Percentiles rank a stretch among this genome's conserved stretches.
Conservation (phyloP, 2,888 invertebrate genomes). For the Hydropsyche betteni region DNA sequence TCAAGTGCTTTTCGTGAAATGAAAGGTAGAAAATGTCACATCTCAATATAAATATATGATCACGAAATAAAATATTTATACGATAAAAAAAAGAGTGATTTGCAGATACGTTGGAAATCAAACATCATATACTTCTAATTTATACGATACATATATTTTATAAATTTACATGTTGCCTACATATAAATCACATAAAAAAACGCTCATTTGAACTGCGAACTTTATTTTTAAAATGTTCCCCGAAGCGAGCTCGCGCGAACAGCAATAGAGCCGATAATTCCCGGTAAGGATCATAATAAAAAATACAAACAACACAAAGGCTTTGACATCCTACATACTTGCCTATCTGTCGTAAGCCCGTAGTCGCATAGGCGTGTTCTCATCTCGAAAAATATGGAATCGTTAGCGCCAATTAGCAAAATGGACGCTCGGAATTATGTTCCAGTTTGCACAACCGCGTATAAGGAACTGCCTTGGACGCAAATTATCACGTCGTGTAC, state of each 20-base stretch:
- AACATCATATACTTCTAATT: too few species aligned
- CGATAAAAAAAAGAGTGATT: too few species aligned
- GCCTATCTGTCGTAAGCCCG: conserved; percentile 6
- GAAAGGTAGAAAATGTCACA: too few species aligned
- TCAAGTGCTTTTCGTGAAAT: too few species aligned
- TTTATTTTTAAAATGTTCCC: not conserved
- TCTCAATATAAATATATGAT: too few species aligned
- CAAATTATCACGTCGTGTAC: conserved; percentile 40
- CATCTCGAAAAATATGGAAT: conserved; percentile 27
- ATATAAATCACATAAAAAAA: not conserved
- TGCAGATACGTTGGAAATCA: too few species aligned
- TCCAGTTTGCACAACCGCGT: conserved; percentile 38
- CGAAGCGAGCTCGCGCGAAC: not conserved
- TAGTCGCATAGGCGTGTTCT: not conserved
- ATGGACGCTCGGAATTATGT: conserved; percentile 30
- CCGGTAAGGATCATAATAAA: conserved; percentile 8
- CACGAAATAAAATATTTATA: too few species aligned
- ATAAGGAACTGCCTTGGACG: conserved; percentile 38
- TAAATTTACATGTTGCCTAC: not conserved
- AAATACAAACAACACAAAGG: conserved; percentile 17
- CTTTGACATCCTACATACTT: conserved; percentile 7
- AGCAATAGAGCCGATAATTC: not conserved
- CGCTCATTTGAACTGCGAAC: too few species aligned
- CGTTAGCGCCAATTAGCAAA: conserved; percentile 40
- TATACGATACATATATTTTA: too few species aligned